Evolutionary conservation across 2,113 vertebrate species (phyloP).

Genomic region (Phrynocephalus versicolor): DNA sequence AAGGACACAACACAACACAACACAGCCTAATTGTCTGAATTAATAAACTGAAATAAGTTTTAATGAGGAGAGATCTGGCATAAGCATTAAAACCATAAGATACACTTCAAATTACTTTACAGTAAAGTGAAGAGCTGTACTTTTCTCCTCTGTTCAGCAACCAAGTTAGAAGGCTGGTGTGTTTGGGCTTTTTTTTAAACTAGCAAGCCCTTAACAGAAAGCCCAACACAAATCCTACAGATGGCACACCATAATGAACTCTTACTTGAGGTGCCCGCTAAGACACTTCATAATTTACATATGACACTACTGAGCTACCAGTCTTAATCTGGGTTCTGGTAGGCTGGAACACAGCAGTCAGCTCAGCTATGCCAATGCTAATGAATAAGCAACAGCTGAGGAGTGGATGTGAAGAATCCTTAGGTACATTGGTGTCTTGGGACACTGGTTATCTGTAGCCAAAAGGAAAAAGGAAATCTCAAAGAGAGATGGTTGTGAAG

Average conservation of each 20-base stretch:
- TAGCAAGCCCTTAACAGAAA: slow-evolving; percentile 29
- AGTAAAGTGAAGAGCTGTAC: background rate
- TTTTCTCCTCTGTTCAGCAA: slow-evolving; percentile 35
- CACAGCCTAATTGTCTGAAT: no score
- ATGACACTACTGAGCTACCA: slow-evolving; percentile 5
- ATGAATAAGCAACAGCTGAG: slow-evolving; percentile 18
- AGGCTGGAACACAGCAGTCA: slow-evolving; percentile 30
- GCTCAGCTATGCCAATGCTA: background rate
- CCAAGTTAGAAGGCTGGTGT: no score
- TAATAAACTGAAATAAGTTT: background rate
- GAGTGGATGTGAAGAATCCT: background rate
- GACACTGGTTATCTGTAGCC: background rate
- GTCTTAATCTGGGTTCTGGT: background rate
- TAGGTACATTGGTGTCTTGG: background rate
- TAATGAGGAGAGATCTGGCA: background rate
- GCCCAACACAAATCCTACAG: slow-evolving; percentile 4
- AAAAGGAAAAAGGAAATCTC: background rate
- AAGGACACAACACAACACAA: no score
- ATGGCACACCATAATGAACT: slow-evolving; percentile 24
- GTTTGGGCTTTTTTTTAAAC: slow-evolving; percentile 6
- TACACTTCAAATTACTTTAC: background rate
- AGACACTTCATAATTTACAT: slow-evolving; percentile 9
- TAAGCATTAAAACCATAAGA: background rate
- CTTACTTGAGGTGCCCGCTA: slow-evolving; percentile 7
- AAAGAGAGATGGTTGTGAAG: background rate